Evolutionary conservation across 2,113 vertebrate species (phyloP).

Genomic region (Talpa occidentalis): DNA sequence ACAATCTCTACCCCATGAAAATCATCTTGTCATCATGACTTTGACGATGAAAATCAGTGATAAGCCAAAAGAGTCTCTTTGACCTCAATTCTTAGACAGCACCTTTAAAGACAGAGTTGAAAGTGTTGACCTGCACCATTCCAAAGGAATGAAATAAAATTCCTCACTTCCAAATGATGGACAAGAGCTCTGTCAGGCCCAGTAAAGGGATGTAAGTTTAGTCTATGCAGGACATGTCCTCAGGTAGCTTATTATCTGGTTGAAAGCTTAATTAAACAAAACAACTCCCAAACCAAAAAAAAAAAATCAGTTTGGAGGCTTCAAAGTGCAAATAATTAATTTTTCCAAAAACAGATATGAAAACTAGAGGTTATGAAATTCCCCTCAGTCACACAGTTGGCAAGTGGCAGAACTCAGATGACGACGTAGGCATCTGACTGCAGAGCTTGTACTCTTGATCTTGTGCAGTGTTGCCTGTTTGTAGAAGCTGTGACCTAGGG

Average conservation of each 20-base stretch:
- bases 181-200: neutral
- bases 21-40: constrained; percentile 70
- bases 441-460: neutral
- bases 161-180: neutral
- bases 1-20: constrained; percentile 71
- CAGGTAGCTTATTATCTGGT: neutral
- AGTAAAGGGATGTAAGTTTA: neutral
- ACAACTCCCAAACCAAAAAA: neutral
- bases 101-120: neutral
- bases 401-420: neutral
- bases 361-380: neutral
- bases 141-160: neutral
- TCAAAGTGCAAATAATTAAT: neutral
- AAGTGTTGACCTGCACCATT: neutral
- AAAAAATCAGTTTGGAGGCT: neutral
- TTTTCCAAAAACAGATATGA: constrained; percentile 14
- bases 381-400: neutral
- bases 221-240: neutral
- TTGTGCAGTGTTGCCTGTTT: neutral
- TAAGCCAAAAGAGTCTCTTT: neutral
- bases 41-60: constrained; percentile 25
- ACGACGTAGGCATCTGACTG: neutral
- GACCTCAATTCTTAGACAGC: neutral
- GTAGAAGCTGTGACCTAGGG: neutral
- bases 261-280: constrained; percentile 14